A percentile compares a stretch with the other conserved stretches of the same genome.
phyloP scores from a whole-genome alignment of 2,113 vertebrate species.

The Bos taurus region ARS-UCD2.0 NC_037354.1:14981001-14981500 shows the following conservation, averaged over 20 bases:
- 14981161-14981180: background rate
- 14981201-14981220: background rate
- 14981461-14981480: background rate
- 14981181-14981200: background rate
- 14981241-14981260: constrained; percentile 30
- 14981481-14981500: background rate
- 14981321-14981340: background rate
- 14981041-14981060: background rate
- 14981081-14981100: constrained; percentile 30
- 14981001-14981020: background rate
- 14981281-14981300: constrained; percentile 34
- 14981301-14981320: constrained; percentile 49
- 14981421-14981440: constrained; percentile 35
- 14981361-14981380: background rate
- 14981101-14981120: background rate
- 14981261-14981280: constrained; percentile 33
- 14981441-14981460: background rate
- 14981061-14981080: constrained; percentile 7
- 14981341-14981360: constrained; percentile 20
- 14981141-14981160: background rate
- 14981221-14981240: background rate
- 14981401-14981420: constrained; percentile 11
- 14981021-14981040: background rate
- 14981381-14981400: background rate
- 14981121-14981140: background rate